Evolutionary conservation across 2,888 invertebrate species (phyloP).

Genomic region (Cataglyphis altisquamis): DNA sequence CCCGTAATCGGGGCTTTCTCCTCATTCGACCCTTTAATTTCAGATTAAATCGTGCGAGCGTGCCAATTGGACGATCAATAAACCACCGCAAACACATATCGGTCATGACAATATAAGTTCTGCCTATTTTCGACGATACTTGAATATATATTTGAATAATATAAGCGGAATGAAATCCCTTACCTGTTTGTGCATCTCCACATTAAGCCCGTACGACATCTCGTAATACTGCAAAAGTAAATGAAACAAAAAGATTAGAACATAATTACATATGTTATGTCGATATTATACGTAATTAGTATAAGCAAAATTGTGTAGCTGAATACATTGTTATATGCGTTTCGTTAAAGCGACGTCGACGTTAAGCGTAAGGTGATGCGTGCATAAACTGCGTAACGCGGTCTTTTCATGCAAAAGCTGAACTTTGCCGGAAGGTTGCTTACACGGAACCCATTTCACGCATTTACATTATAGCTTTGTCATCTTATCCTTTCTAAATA

Average conservation of each 20-base stretch:
- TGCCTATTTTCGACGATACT: background rate
- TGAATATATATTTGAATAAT: background rate
- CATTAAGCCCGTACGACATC: conserved; percentile 98
- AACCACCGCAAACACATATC: conserved; percentile 57
- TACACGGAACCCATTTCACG: conserved; percentile 41
- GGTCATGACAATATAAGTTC: conserved; percentile 8
- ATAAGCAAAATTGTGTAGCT: conserved; percentile 25
- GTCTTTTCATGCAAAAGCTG: conserved; percentile 49
- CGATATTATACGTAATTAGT: conserved; percentile 43
- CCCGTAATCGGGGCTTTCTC: conserved; percentile 67
- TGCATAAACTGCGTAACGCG: conserved; percentile 45
- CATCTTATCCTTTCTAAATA: conserved; percentile 7
- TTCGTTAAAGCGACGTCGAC: conserved; percentile 47
- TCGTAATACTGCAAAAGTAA: conserved; percentile 96
- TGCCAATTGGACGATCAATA: conserved; percentile 66
- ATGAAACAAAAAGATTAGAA: conserved; percentile 60
- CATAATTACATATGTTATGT: conserved; percentile 43
- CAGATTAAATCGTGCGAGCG: conserved; percentile 72
- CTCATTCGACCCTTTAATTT: conserved; percentile 76
- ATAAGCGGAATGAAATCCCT: conserved; percentile 68
- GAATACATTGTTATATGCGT: conserved; percentile 35
- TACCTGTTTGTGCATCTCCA: conserved; percentile 99
- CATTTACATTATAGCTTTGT: conserved; percentile 36
- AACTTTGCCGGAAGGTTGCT: conserved; percentile 51
- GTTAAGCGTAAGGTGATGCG: conserved; percentile 52